Conservation (phyloP, 2,113 vertebrate genomes). For the Caracal caracal region DNA sequence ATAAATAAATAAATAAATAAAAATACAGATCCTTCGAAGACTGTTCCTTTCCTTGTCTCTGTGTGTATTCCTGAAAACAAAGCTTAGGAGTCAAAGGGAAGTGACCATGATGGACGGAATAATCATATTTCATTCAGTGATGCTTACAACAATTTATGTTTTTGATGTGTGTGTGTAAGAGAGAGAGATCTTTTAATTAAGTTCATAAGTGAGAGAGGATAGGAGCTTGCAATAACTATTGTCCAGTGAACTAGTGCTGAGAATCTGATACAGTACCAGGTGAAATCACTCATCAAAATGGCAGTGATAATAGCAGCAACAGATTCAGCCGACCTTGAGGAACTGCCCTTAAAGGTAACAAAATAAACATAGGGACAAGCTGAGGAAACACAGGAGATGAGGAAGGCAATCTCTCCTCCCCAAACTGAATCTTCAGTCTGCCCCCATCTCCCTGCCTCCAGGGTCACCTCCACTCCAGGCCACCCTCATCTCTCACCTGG, state of each 20-base stretch:
- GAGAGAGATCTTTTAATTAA: neutral
- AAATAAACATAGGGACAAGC: neutral
- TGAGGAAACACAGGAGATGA: neutral
- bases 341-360: neutral
- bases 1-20: too few relatives aligned
- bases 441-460: neutral
- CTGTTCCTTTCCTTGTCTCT: neutral
- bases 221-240: neutral
- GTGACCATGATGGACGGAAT: neutral
- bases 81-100: neutral
- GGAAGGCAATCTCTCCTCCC: neutral
- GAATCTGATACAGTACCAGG: neutral
- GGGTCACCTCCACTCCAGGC: neutral
- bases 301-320: neutral
- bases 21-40: neutral
- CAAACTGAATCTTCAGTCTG: neutral
- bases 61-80: neutral
- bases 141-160: neutral
- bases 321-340: neutral
- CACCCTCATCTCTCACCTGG: neutral
- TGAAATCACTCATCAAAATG: slow-evolving; percentile 34
- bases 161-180: neutral
- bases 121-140: neutral
- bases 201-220: neutral
- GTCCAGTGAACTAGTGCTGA: neutral